These are phyloP conservation scores for Plectropomus leopardus DNA, from an alignment of 2,113 vertebrate species.

Conservation along the genomic window DNA sequence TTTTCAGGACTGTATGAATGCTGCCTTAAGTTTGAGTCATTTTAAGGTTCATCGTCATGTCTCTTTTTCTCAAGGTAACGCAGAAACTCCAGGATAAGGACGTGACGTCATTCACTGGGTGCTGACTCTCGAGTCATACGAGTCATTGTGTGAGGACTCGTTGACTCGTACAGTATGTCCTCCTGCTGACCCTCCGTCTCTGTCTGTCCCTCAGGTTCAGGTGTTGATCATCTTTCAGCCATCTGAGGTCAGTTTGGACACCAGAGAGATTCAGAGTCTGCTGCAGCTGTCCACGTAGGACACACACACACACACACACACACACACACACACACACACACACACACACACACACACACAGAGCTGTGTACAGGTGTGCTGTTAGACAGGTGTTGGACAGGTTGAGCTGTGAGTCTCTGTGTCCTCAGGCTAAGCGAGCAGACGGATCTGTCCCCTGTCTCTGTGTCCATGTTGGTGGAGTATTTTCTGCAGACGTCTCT, in stretches of 20 bases:
- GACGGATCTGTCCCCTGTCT: slow-evolving; percentile 81
- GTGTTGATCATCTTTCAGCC: slow-evolving; percentile 89
- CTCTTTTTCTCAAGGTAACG: too few relatives aligned
- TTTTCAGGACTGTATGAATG: too few relatives aligned
- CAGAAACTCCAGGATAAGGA: too few relatives aligned
- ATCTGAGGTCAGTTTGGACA: slow-evolving; percentile 85
- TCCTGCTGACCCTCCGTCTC: background rate
- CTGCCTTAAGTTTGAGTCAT: too few relatives aligned
- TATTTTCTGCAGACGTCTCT: slow-evolving; percentile 86
- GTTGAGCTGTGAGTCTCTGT: slow-evolving; percentile 1
- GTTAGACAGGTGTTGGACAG: background rate
- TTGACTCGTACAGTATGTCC: background rate
- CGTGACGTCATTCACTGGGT: too few relatives aligned
- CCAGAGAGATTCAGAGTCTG: slow-evolving; percentile 77
- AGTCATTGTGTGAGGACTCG: too few relatives aligned
- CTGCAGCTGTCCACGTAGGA: slow-evolving; percentile 91
- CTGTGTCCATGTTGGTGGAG: slow-evolving; percentile 86
- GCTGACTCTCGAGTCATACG: too few relatives aligned
- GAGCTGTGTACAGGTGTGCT: background rate
- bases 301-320: slow-evolving; percentile 35
- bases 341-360: slow-evolving; percentile 27
- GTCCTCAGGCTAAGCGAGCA: slow-evolving; percentile 89
- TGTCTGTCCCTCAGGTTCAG: slow-evolving; percentile 82
- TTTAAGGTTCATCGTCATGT: too few relatives aligned
- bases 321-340: slow-evolving; percentile 22